phyloP scores from a whole-genome alignment of 2,797 vertebrate genomes.

The Lerista edwardsae region DNA sequence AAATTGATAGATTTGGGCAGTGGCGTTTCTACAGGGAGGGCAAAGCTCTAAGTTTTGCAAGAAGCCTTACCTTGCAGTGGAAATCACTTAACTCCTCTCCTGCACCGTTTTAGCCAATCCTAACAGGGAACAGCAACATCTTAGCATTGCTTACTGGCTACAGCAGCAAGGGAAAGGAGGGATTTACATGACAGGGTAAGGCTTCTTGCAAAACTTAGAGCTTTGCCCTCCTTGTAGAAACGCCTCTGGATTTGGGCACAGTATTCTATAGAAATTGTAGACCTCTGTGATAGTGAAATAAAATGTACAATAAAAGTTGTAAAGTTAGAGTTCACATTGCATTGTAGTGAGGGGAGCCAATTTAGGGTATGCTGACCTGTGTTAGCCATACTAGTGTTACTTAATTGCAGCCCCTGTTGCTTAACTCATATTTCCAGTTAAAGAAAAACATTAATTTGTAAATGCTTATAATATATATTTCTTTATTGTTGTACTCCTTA shows the following conservation, averaged over 20 bases:
- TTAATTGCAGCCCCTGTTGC: background rate
- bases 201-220: too few species aligned
- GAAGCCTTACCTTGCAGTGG: too few species aligned
- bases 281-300: slow-evolving; percentile 18
- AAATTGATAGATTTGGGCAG: background rate
- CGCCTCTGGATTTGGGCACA: too few species aligned
- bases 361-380: background rate
- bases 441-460: slow-evolving; percentile 31
- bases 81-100: too few species aligned
- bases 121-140: too few species aligned
- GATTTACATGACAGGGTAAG: too few species aligned
- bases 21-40: too few species aligned
- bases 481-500: slow-evolving; percentile 12
- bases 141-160: too few species aligned
- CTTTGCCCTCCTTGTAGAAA: too few species aligned
- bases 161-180: too few species aligned
- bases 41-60: too few species aligned
- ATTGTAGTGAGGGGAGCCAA: slow-evolving; percentile 26
- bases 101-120: too few species aligned
- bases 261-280: background rate
- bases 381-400: background rate
- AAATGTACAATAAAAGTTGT: slow-evolving; percentile 9
- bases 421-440: background rate
- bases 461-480: slow-evolving; percentile 21
- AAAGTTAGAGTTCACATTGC: background rate